phyloP scores from a whole-genome alignment of 1,140 invertebrate genomes.

The Pseudoatta argentina region DNA sequence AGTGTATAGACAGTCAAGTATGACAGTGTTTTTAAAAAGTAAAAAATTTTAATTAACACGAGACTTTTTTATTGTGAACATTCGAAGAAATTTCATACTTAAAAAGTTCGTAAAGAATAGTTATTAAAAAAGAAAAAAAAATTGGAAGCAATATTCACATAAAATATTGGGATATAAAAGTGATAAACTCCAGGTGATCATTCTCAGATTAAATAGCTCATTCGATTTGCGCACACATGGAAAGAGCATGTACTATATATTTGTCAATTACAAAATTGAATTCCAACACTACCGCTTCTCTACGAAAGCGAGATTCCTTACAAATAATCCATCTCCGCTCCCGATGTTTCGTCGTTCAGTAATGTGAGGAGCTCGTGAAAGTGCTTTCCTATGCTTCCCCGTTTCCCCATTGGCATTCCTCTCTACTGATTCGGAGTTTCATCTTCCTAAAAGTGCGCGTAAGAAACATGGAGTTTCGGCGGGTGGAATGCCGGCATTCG shows the following conservation, averaged over 20 bases:
- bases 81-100: too few relatives aligned
- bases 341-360: conserved; percentile 33
- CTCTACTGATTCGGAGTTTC: conserved; percentile 73
- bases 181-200: too few relatives aligned
- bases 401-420: conserved; percentile 66
- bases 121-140: too few relatives aligned
- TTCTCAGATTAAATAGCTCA: background rate
- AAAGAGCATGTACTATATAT: background rate
- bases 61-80: too few relatives aligned
- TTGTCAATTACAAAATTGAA: conserved; percentile 25
- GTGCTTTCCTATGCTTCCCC: conserved; percentile 50
- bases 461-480: conserved; percentile 66
- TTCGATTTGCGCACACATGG: background rate
- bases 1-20: too few relatives aligned
- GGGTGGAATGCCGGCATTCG: conserved; percentile 58
- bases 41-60: too few relatives aligned
- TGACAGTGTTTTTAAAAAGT: too few relatives aligned
- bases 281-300: background rate
- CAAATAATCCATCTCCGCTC: conserved; percentile 31
- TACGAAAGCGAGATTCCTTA: conserved; percentile 9
- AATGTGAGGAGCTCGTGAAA: conserved; percentile 55
- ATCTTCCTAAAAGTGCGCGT: conserved; percentile 79
- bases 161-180: too few relatives aligned
- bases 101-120: too few relatives aligned
- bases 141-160: too few relatives aligned